Evolutionary conservation across 1,140 invertebrate genomes (phyloP), one percentile per base, ranked within the genome.

Genomic region (Galleria mellonella): DNA sequence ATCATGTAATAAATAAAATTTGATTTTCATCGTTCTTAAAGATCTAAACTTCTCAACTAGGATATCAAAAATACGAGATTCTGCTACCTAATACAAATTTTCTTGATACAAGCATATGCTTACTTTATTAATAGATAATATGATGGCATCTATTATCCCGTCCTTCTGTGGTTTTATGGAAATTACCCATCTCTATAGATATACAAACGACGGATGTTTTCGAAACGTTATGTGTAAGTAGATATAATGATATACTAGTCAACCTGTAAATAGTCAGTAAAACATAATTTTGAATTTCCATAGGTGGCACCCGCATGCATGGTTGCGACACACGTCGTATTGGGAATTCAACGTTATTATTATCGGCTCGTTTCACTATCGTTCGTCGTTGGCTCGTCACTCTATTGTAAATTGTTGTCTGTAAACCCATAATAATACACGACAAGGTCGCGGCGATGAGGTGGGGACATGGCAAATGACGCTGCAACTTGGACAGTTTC

Each of bases 331-430:
- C 51, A 41, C 32, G 37, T n/a, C 44, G 51, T 45, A 44, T 50
- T 59, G 46, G 55, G 56, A 43, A 47, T 62, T 44, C 59, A 66
- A 62, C 56, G 58, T 62, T 37, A 51, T 49, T 64, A 77, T 70
- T 70, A 73, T 70, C 55, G 51, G 60, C 65, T 46, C 47, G 57
- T 79, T 78, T 78, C 72, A 71, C 76, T 77, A 64, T 71, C 70
- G 62, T 76, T 72, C 56, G 59, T 51, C 62, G 64, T 66, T 38
- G 55, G 60, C 67, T 74, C 72, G 76, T 77, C 73, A 73, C 41
- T 72, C 71, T 57, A 83, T 82, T 78, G 79, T 81, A 74, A 79
- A 73, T 81, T 73, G 72, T 62, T 53, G 65, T 74, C 66, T 72
- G 72, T 73, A 76, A 77, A 72, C 72, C 74, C 74, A 78, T 78